Evolutionary conservation across 2,888 invertebrate genomes (phyloP), one percentile per base, ranked within the genome.

Genomic region (Deilephila porcellus): DNA sequence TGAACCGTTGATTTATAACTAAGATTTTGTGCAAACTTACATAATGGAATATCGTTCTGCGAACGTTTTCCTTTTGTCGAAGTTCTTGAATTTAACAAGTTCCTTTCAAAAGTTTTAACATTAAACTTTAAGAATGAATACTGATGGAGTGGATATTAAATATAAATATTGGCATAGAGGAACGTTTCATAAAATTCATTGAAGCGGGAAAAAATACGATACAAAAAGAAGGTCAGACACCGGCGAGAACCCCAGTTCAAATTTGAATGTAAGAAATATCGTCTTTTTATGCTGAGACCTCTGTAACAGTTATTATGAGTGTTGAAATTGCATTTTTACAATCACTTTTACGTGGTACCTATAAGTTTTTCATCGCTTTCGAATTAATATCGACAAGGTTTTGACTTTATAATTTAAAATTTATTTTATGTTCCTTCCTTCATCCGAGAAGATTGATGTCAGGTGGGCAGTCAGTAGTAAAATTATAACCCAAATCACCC

Each of bases 81-180:
- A 52, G 45, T 14, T 25, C 45, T 64, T 64, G n/a, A 64, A 64
- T 64, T 63, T 34, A n/a, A 64, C n/a, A 37, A 64, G 20, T 45
- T 37, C 45, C 52, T 52, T 25, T 19, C n/a, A 34, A 32, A 56
- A 59, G 60, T 71, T 59, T 34, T 52, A 20, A 56, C 20, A 52
- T 53, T 14, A 34, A 32, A 71, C 67, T 62, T 59, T 60, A 20
- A 59, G 32, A 59, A 60, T 60, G 37, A 71, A 59, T 52, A 52
- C 67, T 45, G 67, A 67, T 20, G 64, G 56, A n/a, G 56, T 56
- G 56, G 19, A 72, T 8, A 60, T 45, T 62, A 74, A 71, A 70
- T 45, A 37, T 70, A 60, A 70, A 73, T 74, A 74, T 67, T 56
- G 20, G 59, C 59, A 70, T 45, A 45, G 73, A 73, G 29, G 45